A percentile compares a stretch with the other conserved stretches of the same genome.
phyloP scores from a whole-genome alignment of 2,888 invertebrate species.

The Cremastinae sp. region DNA sequence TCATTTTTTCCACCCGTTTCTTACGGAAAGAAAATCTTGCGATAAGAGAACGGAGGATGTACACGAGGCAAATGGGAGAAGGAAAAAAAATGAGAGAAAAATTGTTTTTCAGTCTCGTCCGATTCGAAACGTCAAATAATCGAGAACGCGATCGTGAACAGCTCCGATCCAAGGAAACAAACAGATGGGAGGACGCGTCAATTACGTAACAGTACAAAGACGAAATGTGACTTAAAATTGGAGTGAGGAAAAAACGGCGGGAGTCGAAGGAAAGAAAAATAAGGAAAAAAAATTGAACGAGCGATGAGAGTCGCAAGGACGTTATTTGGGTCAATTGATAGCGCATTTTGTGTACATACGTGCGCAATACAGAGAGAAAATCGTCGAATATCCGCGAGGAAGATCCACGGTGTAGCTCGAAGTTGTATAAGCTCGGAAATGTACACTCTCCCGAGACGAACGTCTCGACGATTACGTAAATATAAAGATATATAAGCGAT shows the following conservation, averaged over 20 bases:
- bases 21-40: too few species aligned
- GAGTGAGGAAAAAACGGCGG: constrained; percentile 11
- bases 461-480: constrained; percentile 54
- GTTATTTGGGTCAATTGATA: constrained; percentile 60
- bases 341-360: constrained; percentile 21
- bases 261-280: constrained; percentile 32
- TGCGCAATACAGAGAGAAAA: neutral
- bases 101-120: neutral
- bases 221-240: constrained; percentile 11
- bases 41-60: too few species aligned
- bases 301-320: constrained; percentile 50
- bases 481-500: constrained; percentile 25
- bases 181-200: constrained; percentile 31
- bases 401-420: constrained; percentile 35
- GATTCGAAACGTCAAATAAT: constrained; percentile 19
- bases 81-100: too few species aligned
- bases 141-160: constrained; percentile 27
- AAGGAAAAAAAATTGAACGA: constrained; percentile 35
- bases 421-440: constrained; percentile 51
- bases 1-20: too few species aligned
- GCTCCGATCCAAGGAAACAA: constrained; percentile 42
- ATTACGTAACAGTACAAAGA: constrained; percentile 33
- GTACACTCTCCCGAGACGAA: constrained; percentile 16
- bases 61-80: too few species aligned
- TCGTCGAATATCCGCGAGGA: constrained; percentile 24